Base-by-base conservation (phyloP, 2,888 invertebrate species). In the Coleophora deauratella region DNA sequence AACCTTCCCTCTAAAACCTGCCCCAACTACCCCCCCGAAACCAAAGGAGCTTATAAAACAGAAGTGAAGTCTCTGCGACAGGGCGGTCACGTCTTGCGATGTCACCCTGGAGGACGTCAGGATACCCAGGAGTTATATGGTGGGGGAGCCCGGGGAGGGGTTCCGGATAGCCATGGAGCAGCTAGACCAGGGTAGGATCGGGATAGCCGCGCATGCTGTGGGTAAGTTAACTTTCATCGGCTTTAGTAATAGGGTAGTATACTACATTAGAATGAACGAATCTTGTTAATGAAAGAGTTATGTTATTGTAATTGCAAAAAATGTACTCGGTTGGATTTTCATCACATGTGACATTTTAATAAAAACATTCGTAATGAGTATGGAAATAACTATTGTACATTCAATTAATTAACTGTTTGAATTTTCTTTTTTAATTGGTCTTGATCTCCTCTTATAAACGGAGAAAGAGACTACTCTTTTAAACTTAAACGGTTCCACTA, bases 201-300 rank as follows among this genome's bases (percentile, higher is more conserved):
- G 93, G 0, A 92, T 93, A 50, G 91, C 93, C 1, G 88, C 91
- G 0, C 93, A 93, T 65, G 93, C 91, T 30, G 72, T 93, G 4
- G 93, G 93, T 85, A 15, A 63, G 76, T 54, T 2, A n/a, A n/a
- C n/a, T n/a, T n/a, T n/a, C n/a, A n/a, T n/a, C n/a, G n/a, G n/a
- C 33, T 34, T n/a, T n/a, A n/a, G n/a, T n/a, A n/a, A n/a, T n/a
- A n/a, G n/a, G n/a, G 21, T 32, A 11, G 2, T 27, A 12, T 27
- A 27, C 8, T 30, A 11, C 14, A 21, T 42, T n/a, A 12, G 13
- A 27, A 32, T 30, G 9, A 13, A n/a, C 33, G 21, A 15, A 41
- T 30, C 1, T 15, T 11, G 12, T 40, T 6, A 27, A 32, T 32
- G n/a, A n/a, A n/a, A n/a, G n/a, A n/a, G n/a, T n/a, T n/a, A n/a